Conservation (phyloP, 2,797 vertebrate species). For the Tadarida brasiliensis region DNA sequence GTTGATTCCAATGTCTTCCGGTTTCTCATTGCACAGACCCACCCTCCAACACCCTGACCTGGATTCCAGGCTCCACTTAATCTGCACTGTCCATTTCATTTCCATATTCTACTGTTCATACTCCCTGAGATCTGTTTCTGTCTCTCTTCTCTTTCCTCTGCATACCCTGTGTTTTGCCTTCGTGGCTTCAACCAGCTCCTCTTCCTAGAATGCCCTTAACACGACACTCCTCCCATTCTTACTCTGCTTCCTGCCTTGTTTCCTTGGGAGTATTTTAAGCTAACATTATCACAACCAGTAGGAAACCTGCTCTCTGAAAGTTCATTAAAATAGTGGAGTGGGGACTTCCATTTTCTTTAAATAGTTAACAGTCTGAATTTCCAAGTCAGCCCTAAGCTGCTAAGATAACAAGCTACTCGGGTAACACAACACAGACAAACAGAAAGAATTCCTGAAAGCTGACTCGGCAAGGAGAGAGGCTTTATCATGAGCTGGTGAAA, state of each 20-base stretch:
- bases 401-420: conserved; percentile 89
- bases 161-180: neutral
- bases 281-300: conserved; percentile 74
- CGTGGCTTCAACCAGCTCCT: neutral
- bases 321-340: conserved; percentile 84
- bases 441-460: conserved; percentile 95
- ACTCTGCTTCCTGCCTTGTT: conserved; percentile 39
- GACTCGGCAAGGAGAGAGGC: conserved; percentile 84
- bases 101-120: neutral
- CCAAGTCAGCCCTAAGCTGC: conserved; percentile 87
- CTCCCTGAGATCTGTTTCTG: neutral
- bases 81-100: neutral
- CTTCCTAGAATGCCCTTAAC: conserved; percentile 10
- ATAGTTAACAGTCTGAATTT: conserved; percentile 91
- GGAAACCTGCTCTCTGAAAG: conserved; percentile 72
- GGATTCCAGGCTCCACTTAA: neutral
- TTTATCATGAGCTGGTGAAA: conserved; percentile 83
- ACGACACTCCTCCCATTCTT: neutral
- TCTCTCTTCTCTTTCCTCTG: neutral
- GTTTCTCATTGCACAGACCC: neutral
- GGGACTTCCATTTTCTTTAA: conserved; percentile 88
- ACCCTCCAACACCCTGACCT: neutral
- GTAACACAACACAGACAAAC: conserved; percentile 92
- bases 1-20: neutral
- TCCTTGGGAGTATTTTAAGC: conserved; percentile 72